A percentile compares a stretch with the other conserved stretches of the same genome.
phyloP scores from a whole-genome alignment of 2,797 vertebrate species.

The Galago senegalensis region DNA sequence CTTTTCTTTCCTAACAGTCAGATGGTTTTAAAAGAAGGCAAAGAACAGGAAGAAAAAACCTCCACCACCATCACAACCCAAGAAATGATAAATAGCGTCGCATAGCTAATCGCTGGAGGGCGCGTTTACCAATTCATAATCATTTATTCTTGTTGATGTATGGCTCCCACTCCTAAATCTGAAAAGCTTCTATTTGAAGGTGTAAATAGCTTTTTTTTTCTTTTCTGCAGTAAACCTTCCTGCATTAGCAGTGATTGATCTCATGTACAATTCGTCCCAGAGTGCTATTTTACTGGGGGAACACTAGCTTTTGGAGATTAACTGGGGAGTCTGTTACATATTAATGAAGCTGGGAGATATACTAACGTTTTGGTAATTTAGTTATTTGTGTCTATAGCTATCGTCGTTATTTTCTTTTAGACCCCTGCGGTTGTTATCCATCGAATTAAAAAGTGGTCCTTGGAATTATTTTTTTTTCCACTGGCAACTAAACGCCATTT shows the following conservation, averaged over 20 bases:
- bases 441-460: conserved; percentile 93
- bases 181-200: conserved; percentile 94
- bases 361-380: conserved; percentile 94
- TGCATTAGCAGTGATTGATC: conserved; percentile 94
- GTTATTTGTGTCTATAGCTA: conserved; percentile 93
- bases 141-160: conserved; percentile 95
- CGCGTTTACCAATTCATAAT: conserved; percentile 94
- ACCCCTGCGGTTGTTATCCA: conserved; percentile 92
- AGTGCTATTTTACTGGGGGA: conserved; percentile 94
- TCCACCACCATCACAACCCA: conserved; percentile 72
- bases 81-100: conserved; percentile 93
- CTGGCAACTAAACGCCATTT: conserved; percentile 92
- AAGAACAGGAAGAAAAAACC: conserved; percentile 78
- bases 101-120: conserved; percentile 94
- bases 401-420: conserved; percentile 92
- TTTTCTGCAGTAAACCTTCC: conserved; percentile 92
- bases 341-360: conserved; percentile 93
- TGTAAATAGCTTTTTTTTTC: conserved; percentile 92
- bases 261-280: conserved; percentile 93
- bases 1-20: conserved; percentile 85
- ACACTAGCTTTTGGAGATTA: conserved; percentile 94
- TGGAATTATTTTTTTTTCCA: conserved; percentile 90
- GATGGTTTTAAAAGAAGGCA: conserved; percentile 89
- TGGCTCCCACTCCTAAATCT: conserved; percentile 94
- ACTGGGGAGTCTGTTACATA: conserved; percentile 93